A percentile compares a stretch with the other conserved stretches of the same genome.
Evolutionary conservation across 2,113 vertebrate species (phyloP).

Genomic region (Hystrix cristata): DNA sequence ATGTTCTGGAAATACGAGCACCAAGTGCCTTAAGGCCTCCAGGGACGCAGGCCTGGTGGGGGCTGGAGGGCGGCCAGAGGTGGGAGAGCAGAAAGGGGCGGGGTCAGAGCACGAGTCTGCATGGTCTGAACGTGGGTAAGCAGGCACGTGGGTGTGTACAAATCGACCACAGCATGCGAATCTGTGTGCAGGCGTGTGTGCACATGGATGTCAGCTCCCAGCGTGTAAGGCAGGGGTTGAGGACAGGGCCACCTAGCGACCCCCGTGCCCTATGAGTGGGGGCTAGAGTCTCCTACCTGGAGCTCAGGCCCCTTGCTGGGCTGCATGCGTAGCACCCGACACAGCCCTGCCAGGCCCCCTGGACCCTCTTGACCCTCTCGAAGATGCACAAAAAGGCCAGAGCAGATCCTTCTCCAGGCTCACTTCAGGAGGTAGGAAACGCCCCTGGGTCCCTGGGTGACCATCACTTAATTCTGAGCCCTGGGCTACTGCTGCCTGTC

Average conservation of each 20-base stretch:
- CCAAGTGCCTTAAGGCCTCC: not conserved
- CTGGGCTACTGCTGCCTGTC: rapidly evolving
- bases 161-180: no score
- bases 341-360: rapidly evolving
- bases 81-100: no score
- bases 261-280: not conserved
- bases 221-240: not conserved
- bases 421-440: not conserved
- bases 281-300: not conserved
- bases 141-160: no score
- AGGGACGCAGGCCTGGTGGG: not conserved
- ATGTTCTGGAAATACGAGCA: not conserved
- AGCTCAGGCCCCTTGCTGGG: not conserved
- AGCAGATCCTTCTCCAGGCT: not conserved
- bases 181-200: no score
- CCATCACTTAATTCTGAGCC: not conserved
- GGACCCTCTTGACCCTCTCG: not conserved
- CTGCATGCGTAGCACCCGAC: no score
- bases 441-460: not conserved
- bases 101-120: not conserved
- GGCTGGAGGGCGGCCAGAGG: not conserved
- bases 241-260: not conserved
- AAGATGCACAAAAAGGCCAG: not conserved
- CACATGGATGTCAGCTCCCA: not conserved
- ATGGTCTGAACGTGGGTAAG: not conserved